These are phyloP conservation scores for Rhabdornis inornatus DNA, from an alignment of 2,113 vertebrate species.

Conservation along the genomic window DNA sequence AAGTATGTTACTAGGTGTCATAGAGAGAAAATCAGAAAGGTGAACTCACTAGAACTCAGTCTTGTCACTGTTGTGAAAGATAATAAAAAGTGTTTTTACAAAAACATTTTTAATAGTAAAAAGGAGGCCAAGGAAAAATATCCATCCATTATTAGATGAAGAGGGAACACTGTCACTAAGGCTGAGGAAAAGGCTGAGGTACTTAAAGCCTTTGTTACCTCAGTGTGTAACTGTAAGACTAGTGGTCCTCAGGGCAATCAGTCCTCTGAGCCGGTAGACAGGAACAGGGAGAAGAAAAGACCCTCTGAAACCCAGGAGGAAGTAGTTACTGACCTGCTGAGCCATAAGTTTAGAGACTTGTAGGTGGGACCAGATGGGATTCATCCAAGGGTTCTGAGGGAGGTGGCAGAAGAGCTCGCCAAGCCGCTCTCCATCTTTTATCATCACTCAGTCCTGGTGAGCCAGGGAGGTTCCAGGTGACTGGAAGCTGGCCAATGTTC, in stretches of 20 bases:
- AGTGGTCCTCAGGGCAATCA: background rate
- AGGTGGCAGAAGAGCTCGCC: background rate
- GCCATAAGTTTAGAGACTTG: background rate
- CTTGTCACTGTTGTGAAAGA: background rate
- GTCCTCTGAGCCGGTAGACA: background rate
- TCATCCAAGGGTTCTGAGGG: background rate
- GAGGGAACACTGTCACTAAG: background rate
- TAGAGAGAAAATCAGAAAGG: background rate
- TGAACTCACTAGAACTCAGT: background rate
- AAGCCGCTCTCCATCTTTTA: background rate
- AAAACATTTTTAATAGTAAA: background rate
- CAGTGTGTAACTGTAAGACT: rapidly evolving
- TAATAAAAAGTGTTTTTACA: background rate
- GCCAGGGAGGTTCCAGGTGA: too few species aligned
- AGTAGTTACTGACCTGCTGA: background rate
- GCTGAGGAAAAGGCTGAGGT: background rate
- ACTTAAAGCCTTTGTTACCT: background rate
- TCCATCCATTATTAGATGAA: background rate
- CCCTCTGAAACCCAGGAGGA: background rate
- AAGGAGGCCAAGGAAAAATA: background rate
- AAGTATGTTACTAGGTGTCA: background rate
- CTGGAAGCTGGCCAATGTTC: background rate
- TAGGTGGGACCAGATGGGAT: background rate
- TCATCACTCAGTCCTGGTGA: background rate
- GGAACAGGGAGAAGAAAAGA: background rate